Evolutionary conservation across 2,888 invertebrate species (phyloP), one percentile per base, ranked within the genome.

Genomic region (Caradrina kadenii): DNA sequence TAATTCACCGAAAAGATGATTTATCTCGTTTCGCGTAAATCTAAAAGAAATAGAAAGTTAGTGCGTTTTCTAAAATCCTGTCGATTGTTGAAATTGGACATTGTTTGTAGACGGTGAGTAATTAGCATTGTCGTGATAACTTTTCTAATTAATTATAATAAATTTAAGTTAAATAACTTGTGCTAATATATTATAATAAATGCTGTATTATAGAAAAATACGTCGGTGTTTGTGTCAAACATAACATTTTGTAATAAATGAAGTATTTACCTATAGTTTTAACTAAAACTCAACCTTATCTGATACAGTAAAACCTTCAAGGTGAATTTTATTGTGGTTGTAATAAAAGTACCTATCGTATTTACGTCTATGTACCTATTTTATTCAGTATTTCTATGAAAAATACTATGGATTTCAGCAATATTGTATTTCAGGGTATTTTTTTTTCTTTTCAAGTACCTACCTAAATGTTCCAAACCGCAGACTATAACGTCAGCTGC

Each of bases 21-120:
- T 72, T 63, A 65, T 76, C 62, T 65, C 55, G 26, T 39, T 79
- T 66, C 74, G 35, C 21, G 35, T 21, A 49, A 66, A 49, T 50
- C 65, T 22, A 13, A 17, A 6, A 19, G 6, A 58, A 54, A 31
- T 26, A 10, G 10, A 59, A 52, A 52, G n/a, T 7, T 35, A n/a
- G 6, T 0, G 0, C 10, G n/a, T 31, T 58, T 42, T 8, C 21
- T 55, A 45, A 55, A 65, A 55, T 50, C 10, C 19, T 19, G 17
- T 22, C 11, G 39, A 54, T 21, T 3, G 5, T 26, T 60, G 2
- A 26, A 53, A 48, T 60, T n/a, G 13, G 13, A 22, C 4, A 45
- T 39, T 17, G 4, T 50, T 55, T 19, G 5, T 45, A 13, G 11
- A 42, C 7, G 15, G 15, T 42, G 13, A 22, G 8, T 48, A 11